phyloP scores from a whole-genome alignment of 2,888 invertebrate species.

The Alloscopus bannaensis region DNA sequence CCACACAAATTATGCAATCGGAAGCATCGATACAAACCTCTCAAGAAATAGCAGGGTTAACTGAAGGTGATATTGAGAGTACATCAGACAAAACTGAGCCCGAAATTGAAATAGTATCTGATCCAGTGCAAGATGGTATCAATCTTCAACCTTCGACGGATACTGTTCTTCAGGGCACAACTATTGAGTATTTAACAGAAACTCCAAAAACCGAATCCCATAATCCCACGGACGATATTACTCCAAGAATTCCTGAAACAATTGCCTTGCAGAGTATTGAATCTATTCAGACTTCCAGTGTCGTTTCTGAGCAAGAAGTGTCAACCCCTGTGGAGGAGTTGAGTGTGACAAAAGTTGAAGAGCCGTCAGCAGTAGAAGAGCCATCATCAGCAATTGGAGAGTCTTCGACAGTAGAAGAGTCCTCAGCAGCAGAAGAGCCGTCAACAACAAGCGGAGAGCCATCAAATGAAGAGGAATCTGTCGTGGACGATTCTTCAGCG shows the following conservation, averaged over 20 bases:
- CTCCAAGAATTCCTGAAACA: conserved; percentile 15
- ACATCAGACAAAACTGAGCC: no score
- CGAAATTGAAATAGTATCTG: not conserved
- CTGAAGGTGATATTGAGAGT: no score
- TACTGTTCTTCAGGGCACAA: conserved; percentile 36
- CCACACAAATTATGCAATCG: no score
- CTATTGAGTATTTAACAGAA: conserved; percentile 36
- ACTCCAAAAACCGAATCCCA: conserved; percentile 35
- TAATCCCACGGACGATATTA: conserved; percentile 25
- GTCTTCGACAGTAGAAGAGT: no score
- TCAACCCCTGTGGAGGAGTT: not conserved
- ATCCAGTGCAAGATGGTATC: not conserved
- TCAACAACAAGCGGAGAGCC: no score
- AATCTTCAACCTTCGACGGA: conserved; percentile 49
- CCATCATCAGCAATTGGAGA: no score
- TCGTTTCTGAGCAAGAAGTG: not conserved
- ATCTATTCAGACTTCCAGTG: not conserved
- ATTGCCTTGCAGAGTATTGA: not conserved
- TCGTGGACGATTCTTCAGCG: no score
- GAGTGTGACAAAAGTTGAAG: conserved; percentile 6
- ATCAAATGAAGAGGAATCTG: no score
- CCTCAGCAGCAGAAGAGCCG: no score
- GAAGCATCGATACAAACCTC: no score
- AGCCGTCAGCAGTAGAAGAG: no score
- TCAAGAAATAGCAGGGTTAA: no score